Evolutionary conservation across 2,113 vertebrate species (phyloP).

Genomic region (Cyanoderma ruficeps): DNA sequence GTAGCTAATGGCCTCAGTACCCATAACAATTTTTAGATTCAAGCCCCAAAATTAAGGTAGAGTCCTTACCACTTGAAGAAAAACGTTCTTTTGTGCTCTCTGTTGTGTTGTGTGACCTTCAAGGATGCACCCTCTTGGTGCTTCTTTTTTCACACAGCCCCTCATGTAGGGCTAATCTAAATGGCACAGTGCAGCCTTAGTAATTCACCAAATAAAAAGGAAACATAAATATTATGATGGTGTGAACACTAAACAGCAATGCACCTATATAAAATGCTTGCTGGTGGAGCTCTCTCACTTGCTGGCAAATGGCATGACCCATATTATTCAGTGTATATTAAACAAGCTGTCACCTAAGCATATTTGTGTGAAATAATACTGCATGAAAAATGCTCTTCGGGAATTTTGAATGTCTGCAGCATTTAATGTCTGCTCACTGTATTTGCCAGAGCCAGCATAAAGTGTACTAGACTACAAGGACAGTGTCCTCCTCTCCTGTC

Average conservation of each 20-base stretch:
- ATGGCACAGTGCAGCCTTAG: not conserved
- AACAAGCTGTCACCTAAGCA: conserved; percentile 59
- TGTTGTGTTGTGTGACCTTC: not conserved
- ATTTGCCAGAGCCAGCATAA: not conserved
- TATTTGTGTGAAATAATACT: conserved; percentile 64
- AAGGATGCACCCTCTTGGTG: not conserved
- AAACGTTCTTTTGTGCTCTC: not conserved
- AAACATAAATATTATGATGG: not conserved
- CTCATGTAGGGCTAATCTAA: not conserved
- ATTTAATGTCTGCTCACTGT: conserved; percentile 38
- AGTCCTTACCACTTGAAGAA: not conserved
- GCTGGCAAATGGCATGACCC: conserved; percentile 63
- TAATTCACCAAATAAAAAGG: not conserved
- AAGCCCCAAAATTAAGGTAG: not conserved
- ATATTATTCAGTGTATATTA: conserved; percentile 74
- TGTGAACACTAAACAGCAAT: not conserved
- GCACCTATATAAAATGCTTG: conserved; percentile 6
- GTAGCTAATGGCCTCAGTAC: not conserved
- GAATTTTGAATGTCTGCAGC: conserved; percentile 37
- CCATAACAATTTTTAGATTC: not conserved
- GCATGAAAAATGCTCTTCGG: conserved; percentile 28
- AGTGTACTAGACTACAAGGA: not conserved
- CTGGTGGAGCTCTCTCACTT: conserved; percentile 40
- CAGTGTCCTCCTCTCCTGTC: not conserved
- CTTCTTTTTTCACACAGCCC: not conserved